Conservation (phyloP, 1,140 invertebrate genomes). For the Stegodyphus mimosarum region DNA sequence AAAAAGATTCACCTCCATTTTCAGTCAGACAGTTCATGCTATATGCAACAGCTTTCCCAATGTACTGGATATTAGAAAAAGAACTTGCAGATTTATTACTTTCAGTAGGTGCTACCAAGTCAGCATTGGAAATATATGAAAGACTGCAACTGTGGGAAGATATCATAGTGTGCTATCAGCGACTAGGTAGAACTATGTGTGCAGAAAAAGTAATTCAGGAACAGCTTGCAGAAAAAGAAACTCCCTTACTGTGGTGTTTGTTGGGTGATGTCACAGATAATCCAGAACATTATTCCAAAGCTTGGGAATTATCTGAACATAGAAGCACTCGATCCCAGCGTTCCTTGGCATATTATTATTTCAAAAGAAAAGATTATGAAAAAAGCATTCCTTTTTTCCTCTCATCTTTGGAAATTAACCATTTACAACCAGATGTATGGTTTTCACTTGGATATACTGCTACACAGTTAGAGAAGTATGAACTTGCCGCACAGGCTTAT, state of each 20-base stretch:
- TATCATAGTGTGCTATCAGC: conserved; percentile 89
- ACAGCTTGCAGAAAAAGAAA: conserved; percentile 75
- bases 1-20: conserved; percentile 68
- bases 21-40: conserved; percentile 71
- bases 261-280: conserved; percentile 84
- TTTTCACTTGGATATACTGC: conserved; percentile 87
- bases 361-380: conserved; percentile 78
- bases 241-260: conserved; percentile 88
- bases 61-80: conserved; percentile 80
- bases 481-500: conserved; percentile 85
- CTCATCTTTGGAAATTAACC: conserved; percentile 84
- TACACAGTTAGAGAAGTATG: conserved; percentile 82
- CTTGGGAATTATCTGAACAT: conserved; percentile 87
- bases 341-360: conserved; percentile 84
- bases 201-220: conserved; percentile 88
- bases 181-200: conserved; percentile 68
- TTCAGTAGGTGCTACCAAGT: conserved; percentile 83
- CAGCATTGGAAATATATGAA: conserved; percentile 86
- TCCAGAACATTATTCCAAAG: conserved; percentile 81
- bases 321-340: conserved; percentile 83
- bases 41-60: conserved; percentile 72
- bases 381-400: conserved; percentile 83
- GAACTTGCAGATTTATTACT: conserved; percentile 83
- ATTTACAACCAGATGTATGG: conserved; percentile 83
- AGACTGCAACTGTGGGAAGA: conserved; percentile 90